A percentile compares a stretch with the other conserved stretches of the same genome.
phyloP scores from a whole-genome alignment of 2,113 vertebrate species.

The Sceloporus undulatus region DNA sequence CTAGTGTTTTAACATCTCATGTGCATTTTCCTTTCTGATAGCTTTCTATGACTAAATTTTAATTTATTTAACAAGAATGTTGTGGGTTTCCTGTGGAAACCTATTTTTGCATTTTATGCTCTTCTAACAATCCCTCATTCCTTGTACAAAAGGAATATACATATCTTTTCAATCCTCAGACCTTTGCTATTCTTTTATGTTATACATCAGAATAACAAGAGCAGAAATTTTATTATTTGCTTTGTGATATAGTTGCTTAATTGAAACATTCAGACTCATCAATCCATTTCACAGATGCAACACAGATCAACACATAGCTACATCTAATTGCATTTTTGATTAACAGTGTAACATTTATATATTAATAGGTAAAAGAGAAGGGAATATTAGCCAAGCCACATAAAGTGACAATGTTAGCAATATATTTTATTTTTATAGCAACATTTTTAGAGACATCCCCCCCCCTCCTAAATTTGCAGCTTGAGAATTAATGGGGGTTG shows the following conservation, averaged over 20 bases:
- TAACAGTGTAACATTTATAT: constrained; percentile 47
- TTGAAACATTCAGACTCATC: constrained; percentile 47
- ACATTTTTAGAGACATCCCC: constrained; percentile 36
- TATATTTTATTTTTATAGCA: constrained; percentile 50
- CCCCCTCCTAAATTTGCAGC: constrained; percentile 38
- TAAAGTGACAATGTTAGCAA: constrained; percentile 48
- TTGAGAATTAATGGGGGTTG: neutral
- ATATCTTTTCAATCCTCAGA: constrained; percentile 82
- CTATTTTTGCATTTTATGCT: constrained; percentile 85
- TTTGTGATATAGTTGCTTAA: constrained; percentile 72
- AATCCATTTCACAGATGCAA: constrained; percentile 57
- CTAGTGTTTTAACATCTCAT: constrained; percentile 43
- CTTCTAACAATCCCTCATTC: constrained; percentile 84
- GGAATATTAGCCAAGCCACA: constrained; percentile 43
- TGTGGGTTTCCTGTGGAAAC: constrained; percentile 83
- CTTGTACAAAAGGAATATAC: constrained; percentile 87
- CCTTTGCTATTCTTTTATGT: constrained; percentile 77
- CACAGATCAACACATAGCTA: constrained; percentile 43
- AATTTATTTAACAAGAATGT: constrained; percentile 93
- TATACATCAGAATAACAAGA: constrained; percentile 76
- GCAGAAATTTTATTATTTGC: constrained; percentile 76
- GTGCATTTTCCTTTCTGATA: constrained; percentile 89
- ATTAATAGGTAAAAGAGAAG: constrained; percentile 44
- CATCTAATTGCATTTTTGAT: constrained; percentile 45
- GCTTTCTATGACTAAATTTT: constrained; percentile 85